Conservation (phyloP, 1,140 invertebrate genomes). For the Drosophila mojavensis region DNA sequence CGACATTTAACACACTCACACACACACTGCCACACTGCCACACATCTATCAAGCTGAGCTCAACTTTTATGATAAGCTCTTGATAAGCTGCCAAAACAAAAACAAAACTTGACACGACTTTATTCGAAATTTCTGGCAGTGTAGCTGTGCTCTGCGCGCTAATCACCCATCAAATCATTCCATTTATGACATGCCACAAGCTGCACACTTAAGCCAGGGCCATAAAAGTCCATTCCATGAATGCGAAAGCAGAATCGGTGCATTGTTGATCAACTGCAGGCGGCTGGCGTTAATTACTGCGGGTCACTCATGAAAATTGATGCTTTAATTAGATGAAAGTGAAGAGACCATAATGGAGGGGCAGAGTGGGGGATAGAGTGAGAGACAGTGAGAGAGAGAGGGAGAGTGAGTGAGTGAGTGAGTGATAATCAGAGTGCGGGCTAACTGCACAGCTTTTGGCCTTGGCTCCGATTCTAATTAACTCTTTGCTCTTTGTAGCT, state of each 20-base stretch:
- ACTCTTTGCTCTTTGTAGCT: slow-evolving; percentile 14
- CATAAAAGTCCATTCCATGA: slow-evolving; percentile 14
- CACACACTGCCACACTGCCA: no score
- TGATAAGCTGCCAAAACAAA: not conserved
- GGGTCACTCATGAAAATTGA: no score
- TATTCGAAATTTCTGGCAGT: not conserved
- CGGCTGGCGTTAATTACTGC: slow-evolving; percentile 27
- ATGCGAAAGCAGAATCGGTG: slow-evolving; percentile 11
- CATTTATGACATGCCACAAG: slow-evolving; percentile 12
- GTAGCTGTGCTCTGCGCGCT: not conserved
- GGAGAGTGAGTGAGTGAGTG: not conserved
- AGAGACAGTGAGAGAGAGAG: not conserved
- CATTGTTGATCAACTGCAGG: slow-evolving; percentile 31
- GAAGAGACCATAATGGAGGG: not conserved
- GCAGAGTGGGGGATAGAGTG: not conserved
- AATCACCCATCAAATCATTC: slow-evolving; percentile 1
- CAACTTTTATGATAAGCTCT: slow-evolving; percentile 1
- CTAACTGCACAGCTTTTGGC: not conserved
- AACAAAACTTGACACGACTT: not conserved
- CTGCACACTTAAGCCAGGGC: not conserved
- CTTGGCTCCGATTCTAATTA: slow-evolving; percentile 28
- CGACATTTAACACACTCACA: no score
- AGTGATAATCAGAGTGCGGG: not conserved
- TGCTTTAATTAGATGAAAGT: slow-evolving; percentile 35
- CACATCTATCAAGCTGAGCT: not conserved